phyloP scores from a whole-genome alignment of 1,140 invertebrate species.

The Drosophila serrata region DNA sequence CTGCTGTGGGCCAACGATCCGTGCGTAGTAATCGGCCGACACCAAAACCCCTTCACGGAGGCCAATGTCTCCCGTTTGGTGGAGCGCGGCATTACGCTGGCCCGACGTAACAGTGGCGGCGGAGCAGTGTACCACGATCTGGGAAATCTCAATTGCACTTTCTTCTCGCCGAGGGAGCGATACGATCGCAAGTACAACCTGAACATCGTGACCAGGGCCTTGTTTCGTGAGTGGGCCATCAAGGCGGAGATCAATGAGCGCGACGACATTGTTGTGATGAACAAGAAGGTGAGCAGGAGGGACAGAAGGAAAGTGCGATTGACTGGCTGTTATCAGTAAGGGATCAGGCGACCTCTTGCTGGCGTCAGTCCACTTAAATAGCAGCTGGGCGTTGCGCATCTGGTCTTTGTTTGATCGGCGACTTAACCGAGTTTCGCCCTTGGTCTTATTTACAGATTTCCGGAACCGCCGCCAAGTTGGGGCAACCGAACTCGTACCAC shows the following conservation, averaged over 20 bases:
- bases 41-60: constrained; percentile 99
- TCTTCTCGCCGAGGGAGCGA: constrained; percentile 91
- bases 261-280: constrained; percentile 93
- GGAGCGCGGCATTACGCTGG: constrained; percentile 90
- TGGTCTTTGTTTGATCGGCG: constrained; percentile 6
- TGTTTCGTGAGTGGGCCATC: constrained; percentile 92
- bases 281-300: constrained; percentile 87
- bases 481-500: constrained; percentile 94
- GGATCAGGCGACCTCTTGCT: constrained; percentile 36
- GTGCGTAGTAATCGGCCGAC: constrained; percentile 97
- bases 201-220: constrained; percentile 92
- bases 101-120: constrained; percentile 97
- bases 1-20: constrained; percentile 97
- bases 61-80: constrained; percentile 90
- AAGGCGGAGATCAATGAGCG: constrained; percentile 91
- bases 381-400: constrained; percentile 29
- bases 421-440: constrained; percentile 13
- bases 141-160: constrained; percentile 97
- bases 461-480: constrained; percentile 96
- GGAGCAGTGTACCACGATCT: constrained; percentile 98
- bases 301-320: constrained; percentile 1
- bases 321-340: constrained; percentile 40
- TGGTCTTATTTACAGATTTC: constrained; percentile 88
- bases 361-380: constrained; percentile 18
- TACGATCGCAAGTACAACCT: constrained; percentile 95